A percentile compares a stretch with the other conserved stretches of the same genome.
These are phyloP conservation scores for Vireo griseus DNA, from an alignment of 2,797 vertebrate genomes.

Conservation along the genomic window DNA sequence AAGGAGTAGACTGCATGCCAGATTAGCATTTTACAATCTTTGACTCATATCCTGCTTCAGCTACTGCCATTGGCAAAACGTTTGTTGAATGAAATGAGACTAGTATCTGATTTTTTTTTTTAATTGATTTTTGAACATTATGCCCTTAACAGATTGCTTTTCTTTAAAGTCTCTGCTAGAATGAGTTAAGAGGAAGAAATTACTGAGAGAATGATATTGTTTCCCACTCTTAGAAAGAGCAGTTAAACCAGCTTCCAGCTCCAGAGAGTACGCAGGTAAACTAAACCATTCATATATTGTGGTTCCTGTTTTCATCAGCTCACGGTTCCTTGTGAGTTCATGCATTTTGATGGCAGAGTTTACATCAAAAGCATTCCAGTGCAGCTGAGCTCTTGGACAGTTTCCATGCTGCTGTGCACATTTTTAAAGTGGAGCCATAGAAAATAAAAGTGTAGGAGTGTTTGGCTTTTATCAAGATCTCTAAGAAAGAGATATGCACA, in stretches of 20 bases:
- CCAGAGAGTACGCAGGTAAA: not conserved
- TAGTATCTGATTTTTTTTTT: not conserved
- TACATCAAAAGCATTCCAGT: not conserved
- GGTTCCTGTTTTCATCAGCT: not conserved
- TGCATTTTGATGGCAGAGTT: not conserved
- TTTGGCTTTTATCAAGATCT: not conserved
- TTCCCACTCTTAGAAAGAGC: not conserved
- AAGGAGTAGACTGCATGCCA: not conserved
- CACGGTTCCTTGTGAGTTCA: not conserved
- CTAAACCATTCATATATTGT: not conserved
- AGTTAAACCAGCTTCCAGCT: not conserved
- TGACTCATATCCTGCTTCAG: not conserved
- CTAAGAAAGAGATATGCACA: not conserved
- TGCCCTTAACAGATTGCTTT: not conserved
- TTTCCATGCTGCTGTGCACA: not conserved
- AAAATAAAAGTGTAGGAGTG: not conserved
- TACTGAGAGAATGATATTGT: not conserved
- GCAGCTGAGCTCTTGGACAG: not conserved
- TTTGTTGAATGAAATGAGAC: conserved; percentile 7
- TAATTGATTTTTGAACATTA: conserved; percentile 5
- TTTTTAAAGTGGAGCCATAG: not conserved
- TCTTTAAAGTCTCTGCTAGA: not conserved
- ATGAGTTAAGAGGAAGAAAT: not conserved
- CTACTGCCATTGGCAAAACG: not conserved
- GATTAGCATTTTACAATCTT: conserved; percentile 1